These are phyloP conservation scores for Urocitellus parryii DNA, from an alignment of 2,113 vertebrate species.

Conservation along the genomic window DNA sequence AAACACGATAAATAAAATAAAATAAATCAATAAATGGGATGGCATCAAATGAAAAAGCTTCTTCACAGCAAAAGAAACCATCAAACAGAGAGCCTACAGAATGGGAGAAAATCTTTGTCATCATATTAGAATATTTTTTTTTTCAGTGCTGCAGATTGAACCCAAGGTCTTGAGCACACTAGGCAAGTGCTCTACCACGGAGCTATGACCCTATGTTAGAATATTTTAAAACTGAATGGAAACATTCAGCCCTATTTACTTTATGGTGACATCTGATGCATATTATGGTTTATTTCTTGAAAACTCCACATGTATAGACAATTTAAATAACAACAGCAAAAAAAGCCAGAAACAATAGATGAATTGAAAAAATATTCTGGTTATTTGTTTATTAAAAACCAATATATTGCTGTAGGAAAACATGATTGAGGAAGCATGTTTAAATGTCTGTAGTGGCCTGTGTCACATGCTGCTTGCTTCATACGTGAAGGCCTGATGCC, in stretches of 20 bases:
- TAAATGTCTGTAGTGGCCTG: background rate
- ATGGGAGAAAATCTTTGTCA: too few relatives aligned
- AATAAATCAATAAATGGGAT: too few relatives aligned
- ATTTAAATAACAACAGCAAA: background rate
- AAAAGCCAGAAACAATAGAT: background rate
- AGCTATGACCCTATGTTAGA: background rate
- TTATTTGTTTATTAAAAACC: conserved; percentile 1
- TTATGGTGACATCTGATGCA: background rate
- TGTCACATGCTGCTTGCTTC: background rate
- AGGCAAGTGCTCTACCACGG: too few relatives aligned
- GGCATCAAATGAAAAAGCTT: too few relatives aligned
- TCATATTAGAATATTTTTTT: too few relatives aligned
- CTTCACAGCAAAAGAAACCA: too few relatives aligned
- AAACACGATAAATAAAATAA: too few relatives aligned
- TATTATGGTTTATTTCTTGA: background rate
- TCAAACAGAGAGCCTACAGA: too few relatives aligned
- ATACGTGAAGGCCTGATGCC: background rate
- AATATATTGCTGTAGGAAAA: background rate
- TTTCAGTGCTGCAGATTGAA: too few relatives aligned
- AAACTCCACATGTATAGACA: background rate
- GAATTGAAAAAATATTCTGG: background rate
- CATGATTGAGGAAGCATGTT: background rate
- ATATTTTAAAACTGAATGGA: background rate
- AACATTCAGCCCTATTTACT: background rate
- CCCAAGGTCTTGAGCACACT: too few relatives aligned